Evolutionary conservation across 2,888 invertebrate genomes (phyloP).

Genomic region (Synanthedon tipuliformis): DNA sequence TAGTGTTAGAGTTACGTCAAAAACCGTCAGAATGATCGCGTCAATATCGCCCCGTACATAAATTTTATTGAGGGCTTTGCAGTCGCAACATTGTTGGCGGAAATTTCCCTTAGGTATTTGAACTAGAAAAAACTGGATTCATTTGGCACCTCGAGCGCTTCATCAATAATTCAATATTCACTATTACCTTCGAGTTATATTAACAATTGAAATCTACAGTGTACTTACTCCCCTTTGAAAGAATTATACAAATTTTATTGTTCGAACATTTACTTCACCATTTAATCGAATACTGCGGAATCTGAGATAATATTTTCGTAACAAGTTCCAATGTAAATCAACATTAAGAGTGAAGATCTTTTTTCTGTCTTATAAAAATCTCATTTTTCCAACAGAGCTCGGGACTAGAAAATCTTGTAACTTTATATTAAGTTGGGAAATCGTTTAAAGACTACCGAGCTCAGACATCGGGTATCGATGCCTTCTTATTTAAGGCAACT

Average conservation of each 20-base stretch:
- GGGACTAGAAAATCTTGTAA: slow-evolving; percentile 42
- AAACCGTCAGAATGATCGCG: slow-evolving; percentile 42
- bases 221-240: not conserved
- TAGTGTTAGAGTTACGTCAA: slow-evolving; percentile 38
- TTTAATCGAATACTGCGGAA: not conserved
- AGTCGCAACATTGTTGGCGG: slow-evolving; percentile 35
- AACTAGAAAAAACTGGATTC: slow-evolving; percentile 40
- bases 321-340: not conserved
- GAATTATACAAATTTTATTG: not conserved
- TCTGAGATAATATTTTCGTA: not conserved
- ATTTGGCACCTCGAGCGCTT: slow-evolving; percentile 41
- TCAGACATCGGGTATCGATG: slow-evolving; percentile 52
- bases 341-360: not conserved
- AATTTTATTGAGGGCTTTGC: slow-evolving; percentile 50
- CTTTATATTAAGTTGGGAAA: slow-evolving; percentile 53
- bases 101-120: slow-evolving; percentile 60
- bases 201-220: not conserved
- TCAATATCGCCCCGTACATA: slow-evolving; percentile 50
- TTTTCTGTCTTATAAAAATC: not conserved
- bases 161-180: slow-evolving; percentile 55
- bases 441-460: slow-evolving; percentile 47
- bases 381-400: slow-evolving; percentile 23
- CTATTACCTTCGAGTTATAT: slow-evolving; percentile 8
- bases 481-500: slow-evolving; percentile 59
- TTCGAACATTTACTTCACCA: not conserved